Evolutionary conservation across 1,140 invertebrate genomes (phyloP).

Genomic region (Apis dorsata): DNA sequence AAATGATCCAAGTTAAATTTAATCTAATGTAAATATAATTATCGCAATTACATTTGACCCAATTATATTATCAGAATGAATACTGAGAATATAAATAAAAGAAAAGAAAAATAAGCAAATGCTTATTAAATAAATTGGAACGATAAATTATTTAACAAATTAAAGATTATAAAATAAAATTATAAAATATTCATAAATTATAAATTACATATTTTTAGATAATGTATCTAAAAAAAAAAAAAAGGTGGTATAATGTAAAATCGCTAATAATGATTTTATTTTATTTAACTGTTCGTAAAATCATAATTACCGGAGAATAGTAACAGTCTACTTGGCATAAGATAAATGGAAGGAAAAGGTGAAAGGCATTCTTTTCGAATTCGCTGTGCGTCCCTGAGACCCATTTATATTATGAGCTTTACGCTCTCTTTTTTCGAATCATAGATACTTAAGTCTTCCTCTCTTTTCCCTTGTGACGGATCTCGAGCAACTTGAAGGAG

Average conservation of each 20-base stretch:
- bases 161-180: background rate
- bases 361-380: constrained; percentile 53
- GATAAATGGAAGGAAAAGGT: constrained; percentile 49
- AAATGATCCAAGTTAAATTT: no score
- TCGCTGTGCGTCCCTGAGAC: constrained; percentile 53
- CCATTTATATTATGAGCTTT: constrained; percentile 66
- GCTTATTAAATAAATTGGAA: no score
- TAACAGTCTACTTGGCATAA: constrained; percentile 26
- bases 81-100: no score
- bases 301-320: constrained; percentile 33
- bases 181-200: background rate
- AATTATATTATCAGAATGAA: no score
- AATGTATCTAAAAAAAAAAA: background rate
- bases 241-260: background rate
- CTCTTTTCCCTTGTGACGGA: constrained; percentile 25
- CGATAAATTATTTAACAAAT: background rate
- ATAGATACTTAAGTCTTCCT: constrained; percentile 42
- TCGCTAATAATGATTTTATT: background rate
- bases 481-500: constrained; percentile 33
- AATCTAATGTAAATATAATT: no score
- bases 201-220: background rate
- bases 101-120: background rate
- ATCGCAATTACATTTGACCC: no score
- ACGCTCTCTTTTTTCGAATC: constrained; percentile 47
- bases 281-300: background rate